These are phyloP conservation scores for Lepidocyrtoides sp. DNA, from an alignment of 2,888 invertebrate genomes.

Conservation along the genomic window DNA sequence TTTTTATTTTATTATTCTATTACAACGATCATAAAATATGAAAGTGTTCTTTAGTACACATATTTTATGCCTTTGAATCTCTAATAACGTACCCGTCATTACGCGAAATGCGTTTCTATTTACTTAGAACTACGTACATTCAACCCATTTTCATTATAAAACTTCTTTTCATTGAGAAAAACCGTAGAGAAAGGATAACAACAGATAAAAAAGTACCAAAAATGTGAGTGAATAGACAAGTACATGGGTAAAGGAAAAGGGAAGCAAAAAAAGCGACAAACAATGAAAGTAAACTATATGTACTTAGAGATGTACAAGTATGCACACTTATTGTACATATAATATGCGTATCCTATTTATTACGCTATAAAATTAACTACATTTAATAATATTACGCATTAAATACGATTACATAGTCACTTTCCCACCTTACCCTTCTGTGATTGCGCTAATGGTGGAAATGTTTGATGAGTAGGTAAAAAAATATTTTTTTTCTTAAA, in stretches of 20 bases:
- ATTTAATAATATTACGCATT: neutral
- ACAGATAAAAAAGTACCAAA: conserved; percentile 13
- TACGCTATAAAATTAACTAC: conserved; percentile 10
- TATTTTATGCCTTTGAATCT: neutral
- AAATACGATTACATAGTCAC: neutral
- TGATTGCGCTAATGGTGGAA: conserved; percentile 62
- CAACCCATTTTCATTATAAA: conserved; percentile 57
- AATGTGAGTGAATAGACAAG: conserved; percentile 34
- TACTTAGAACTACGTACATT: conserved; percentile 4
- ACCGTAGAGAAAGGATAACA: conserved; percentile 57
- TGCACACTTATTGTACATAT: conserved; percentile 4
- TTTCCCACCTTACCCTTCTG: conserved; percentile 68
- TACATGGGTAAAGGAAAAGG: neutral
- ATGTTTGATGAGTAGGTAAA: too few relatives aligned
- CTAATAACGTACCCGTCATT: conserved; percentile 2
- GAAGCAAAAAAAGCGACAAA: conserved; percentile 23
- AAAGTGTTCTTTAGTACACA: conserved; percentile 34
- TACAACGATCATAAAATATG: conserved; percentile 34
- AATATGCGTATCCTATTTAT: conserved; percentile 35
- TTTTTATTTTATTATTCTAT: neutral
- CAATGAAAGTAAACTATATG: conserved; percentile 13
- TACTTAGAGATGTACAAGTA: too few relatives aligned
- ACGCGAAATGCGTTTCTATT: conserved; percentile 17
- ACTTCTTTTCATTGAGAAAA: conserved; percentile 20
- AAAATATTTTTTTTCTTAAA: conserved; percentile 21